Evolutionary conservation across 2,888 invertebrate species (phyloP).

Genomic region (Tenthredo amoena): DNA sequence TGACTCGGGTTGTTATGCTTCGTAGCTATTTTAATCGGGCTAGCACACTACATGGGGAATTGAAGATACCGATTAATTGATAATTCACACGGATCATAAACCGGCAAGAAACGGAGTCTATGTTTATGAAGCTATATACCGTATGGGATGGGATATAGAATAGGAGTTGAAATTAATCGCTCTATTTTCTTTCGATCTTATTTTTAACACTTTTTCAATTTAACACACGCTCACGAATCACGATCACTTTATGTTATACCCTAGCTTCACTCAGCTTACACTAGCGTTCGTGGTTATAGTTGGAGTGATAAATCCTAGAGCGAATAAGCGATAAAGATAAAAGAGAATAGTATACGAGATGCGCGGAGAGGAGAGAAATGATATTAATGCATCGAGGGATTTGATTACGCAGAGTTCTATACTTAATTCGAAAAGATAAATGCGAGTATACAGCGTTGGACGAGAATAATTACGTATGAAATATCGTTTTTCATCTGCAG

Average conservation of each 20-base stretch:
- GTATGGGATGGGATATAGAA: no score
- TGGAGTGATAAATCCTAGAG: background rate
- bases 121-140: background rate
- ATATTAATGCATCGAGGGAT: background rate
- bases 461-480: background rate
- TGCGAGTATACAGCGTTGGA: background rate
- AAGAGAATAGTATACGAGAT: background rate
- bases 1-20: background rate
- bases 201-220: background rate
- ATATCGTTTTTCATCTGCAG: background rate
- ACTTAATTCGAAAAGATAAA: background rate
- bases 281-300: background rate
- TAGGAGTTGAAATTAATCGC: background rate
- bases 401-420: background rate
- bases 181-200: background rate
- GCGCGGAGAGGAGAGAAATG: background rate
- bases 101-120: background rate
- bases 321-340: background rate
- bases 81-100: slow-evolving; percentile 12
- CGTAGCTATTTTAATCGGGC: slow-evolving; percentile 40
- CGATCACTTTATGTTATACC: background rate
- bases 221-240: background rate
- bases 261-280: background rate
- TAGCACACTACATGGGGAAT: background rate
- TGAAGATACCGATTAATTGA: slow-evolving; percentile 41